Evolutionary conservation across 2,888 invertebrate species (phyloP), one percentile per base, ranked within the genome.

Genomic region (Tenthredo livida): DNA sequence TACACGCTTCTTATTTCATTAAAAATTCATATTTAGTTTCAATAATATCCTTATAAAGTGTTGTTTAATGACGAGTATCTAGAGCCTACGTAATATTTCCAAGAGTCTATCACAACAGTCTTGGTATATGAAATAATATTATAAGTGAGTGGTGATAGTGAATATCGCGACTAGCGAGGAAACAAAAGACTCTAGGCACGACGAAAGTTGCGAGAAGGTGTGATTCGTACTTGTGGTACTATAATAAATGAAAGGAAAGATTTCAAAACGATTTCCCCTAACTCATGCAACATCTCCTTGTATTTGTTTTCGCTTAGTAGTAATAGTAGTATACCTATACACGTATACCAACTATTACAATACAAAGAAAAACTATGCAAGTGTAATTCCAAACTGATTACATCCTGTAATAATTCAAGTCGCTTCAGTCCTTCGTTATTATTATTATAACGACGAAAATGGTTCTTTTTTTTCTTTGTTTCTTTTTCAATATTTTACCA

Each of bases 231-330:
- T 43, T 73, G 40, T 10, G 77, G 77, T 73, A 33, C 12, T 2
- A 33, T 33, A 77, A 77, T 33, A 77, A 77, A 77, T 50, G 77
- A 77, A 77, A 77, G 77, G 50, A 77, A 54, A 33, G 47, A 54
- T 77, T 77, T 50, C 77, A 43, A 54, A 77, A 77, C 54, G 50
- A 77, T 77, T 77, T 73, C 73, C 47, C 43, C 47, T n/a, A 21
- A 43, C 43, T 12, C 17, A 17, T 33, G 15, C 15, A 67, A 33
- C 67, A 67, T 67, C 29, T 67, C 15, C 33, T 25, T 61, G 33
- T 67, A 25, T 67, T 67, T 33, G 33, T 33, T 67, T 29, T 67
- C 17, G 10, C 67, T 25, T 25, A 25, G 21, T 33, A 15, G 1
- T 37, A 7, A 37, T 37, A 37, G 37, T 37, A 7, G 37, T 37